A percentile compares a stretch with the other conserved stretches of the same genome.
These are phyloP conservation scores for Cottus gobio DNA, from an alignment of 2,113 vertebrate species.

Conservation along the genomic window DNA sequence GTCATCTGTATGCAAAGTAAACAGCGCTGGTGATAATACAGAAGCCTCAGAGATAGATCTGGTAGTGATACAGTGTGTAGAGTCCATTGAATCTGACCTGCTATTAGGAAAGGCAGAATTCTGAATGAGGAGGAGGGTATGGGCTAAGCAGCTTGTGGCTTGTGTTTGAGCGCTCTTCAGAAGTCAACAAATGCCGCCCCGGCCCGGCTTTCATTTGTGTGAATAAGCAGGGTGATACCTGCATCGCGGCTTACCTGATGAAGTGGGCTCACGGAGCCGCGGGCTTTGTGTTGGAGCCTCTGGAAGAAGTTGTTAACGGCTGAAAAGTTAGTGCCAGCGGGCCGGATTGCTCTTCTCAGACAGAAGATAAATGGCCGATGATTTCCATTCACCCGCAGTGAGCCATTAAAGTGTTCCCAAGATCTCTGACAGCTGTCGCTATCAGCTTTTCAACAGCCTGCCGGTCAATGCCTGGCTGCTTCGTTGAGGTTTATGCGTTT, in stretches of 20 bases:
- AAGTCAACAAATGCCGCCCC: slow-evolving; percentile 25
- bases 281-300: slow-evolving; percentile 34
- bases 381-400: slow-evolving; percentile 41
- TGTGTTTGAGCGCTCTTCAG: slow-evolving; percentile 11
- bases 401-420: slow-evolving; percentile 34
- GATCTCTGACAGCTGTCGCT: slow-evolving; percentile 42
- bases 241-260: slow-evolving; percentile 17
- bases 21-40: slow-evolving; percentile 33
- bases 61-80: slow-evolving; percentile 37
- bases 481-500: slow-evolving; percentile 1
- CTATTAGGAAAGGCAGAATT: slow-evolving; percentile 40
- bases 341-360: slow-evolving; percentile 21
- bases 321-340: slow-evolving; percentile 33
- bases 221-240: slow-evolving; percentile 23
- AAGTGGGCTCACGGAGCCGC: slow-evolving; percentile 15
- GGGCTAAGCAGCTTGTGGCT: slow-evolving; percentile 25
- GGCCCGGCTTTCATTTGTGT: slow-evolving; percentile 7
- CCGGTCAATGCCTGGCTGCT: slow-evolving; percentile 14
- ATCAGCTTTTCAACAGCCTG: slow-evolving; percentile 15
- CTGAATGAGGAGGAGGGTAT: slow-evolving; percentile 14
- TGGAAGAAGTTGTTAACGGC: slow-evolving; percentile 37
- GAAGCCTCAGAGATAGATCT: slow-evolving; percentile 36
- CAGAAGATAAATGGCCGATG: slow-evolving; percentile 42
- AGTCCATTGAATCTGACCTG: slow-evolving; percentile 37
- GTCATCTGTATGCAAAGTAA: slow-evolving; percentile 63